Conservation (phyloP, 2,113 vertebrate species). For the Trochalopteron elliotii region DNA sequence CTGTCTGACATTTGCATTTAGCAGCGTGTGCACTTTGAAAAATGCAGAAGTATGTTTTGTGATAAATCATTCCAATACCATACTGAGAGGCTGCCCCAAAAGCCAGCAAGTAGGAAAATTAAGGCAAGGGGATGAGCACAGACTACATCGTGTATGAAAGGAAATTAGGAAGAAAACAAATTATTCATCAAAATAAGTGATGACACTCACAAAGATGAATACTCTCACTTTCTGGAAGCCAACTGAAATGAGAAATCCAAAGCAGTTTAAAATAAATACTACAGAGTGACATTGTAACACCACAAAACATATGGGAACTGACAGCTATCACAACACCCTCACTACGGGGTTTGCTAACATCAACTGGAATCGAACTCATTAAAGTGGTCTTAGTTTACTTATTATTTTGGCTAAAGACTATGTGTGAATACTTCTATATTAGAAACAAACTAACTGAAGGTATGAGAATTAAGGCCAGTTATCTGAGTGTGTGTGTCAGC, state of each 20-base stretch:
- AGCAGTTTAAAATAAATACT: slow-evolving; percentile 18
- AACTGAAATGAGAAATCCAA: neutral
- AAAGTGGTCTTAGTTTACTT: neutral
- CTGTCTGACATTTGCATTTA: neutral
- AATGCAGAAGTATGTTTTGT: neutral
- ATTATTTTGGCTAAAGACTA: neutral
- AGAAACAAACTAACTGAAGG: neutral
- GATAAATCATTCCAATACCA: neutral
- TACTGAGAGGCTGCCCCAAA: neutral
- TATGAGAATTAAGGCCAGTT: neutral
- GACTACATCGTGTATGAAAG: neutral
- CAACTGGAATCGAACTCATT: neutral
- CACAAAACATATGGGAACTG: slow-evolving; percentile 28
- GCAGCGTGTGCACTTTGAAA: neutral
- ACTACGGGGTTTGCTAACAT: neutral
- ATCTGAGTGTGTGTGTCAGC: neutral
- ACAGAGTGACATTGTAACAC: neutral
- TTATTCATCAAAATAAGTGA: slow-evolving; percentile 29
- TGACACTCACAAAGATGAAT: slow-evolving; percentile 18
- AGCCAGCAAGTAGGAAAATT: neutral
- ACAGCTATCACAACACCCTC: neutral
- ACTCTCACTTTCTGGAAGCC: slow-evolving; percentile 16
- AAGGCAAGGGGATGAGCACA: neutral
- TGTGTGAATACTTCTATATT: neutral
- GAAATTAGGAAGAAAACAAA: neutral